Base-by-base conservation (phyloP, 2,113 vertebrate genomes). In the Nannospalax galili region DNA sequence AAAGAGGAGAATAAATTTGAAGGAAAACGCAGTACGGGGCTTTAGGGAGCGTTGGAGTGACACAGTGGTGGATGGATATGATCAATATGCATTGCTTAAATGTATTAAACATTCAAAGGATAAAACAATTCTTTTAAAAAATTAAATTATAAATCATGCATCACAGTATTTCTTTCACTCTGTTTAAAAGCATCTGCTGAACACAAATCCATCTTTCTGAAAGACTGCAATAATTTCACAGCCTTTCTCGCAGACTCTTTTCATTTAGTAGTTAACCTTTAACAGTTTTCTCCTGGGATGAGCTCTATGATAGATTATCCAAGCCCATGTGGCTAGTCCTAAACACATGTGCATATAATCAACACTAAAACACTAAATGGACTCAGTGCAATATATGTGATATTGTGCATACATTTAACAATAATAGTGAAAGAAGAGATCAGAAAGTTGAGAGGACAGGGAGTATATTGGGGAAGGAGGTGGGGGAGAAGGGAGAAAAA, bases 111-210 rank as follows among this genome's bases (percentile, higher is more conserved):
- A 30, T 42, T 42, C 35, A 80, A 60, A 60, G 56, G 58, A 58
- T 37, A 80, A 80, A 58, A 26, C 48, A 16, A 62, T 42, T 82
- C 16, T 64, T 82, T 82, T 42, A 35, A 92, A 30, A 24, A 81
- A 89, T 85, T 67, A 85, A 84, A 92, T 72, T 28, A 42, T n/a
- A 58, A 88, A 90, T 64, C 35, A 79, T 60, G 73, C 15, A 67
- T 20, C 37, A 45, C 52, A 22, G 24, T 58, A 81, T 67, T 69
- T 30, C 88, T 45, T 64, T 77, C 26, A 37, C 56, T 91, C 30
- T 84, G 32, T 45, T 64, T 56, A 88, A 85, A 85, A 82, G 30
- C 22, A 42, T 11, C n/a, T 72, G 16, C 24, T 70, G 2, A 32
- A 45, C 32, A 35, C 7, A 42, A 56, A 20, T 60, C 26, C 2